These are phyloP conservation scores for Polietes domitor DNA, from an alignment of 2,888 invertebrate genomes.

Conservation along the genomic window DNA sequence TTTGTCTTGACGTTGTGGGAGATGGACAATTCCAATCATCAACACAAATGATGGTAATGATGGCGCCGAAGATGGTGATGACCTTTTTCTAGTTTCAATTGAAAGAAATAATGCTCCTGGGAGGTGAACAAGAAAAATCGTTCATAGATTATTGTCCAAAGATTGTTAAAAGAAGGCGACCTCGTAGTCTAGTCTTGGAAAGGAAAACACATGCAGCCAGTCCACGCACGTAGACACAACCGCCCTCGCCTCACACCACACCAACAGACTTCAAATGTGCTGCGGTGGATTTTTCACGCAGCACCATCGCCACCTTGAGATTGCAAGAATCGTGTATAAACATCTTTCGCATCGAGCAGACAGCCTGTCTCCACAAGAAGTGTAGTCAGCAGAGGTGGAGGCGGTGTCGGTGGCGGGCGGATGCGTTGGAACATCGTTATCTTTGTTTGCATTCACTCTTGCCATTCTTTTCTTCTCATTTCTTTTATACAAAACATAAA, in stretches of 20 bases:
- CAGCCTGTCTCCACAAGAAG: constrained; percentile 26
- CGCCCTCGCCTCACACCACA: background rate
- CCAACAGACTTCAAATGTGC: background rate
- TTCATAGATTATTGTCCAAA: background rate
- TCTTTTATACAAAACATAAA: constrained; percentile 6
- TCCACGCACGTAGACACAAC: background rate
- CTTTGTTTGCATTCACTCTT: background rate
- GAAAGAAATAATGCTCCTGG: background rate
- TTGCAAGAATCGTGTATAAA: background rate
- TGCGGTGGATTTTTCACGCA: background rate
- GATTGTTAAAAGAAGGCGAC: background rate
- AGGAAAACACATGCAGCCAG: background rate
- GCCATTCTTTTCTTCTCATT: background rate
- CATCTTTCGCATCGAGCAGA: constrained; percentile 14
- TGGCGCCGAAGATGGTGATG: background rate
- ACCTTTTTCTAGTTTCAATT: background rate
- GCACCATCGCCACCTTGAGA: background rate
- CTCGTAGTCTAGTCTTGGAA: background rate
- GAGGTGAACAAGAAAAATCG: background rate
- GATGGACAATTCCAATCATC: background rate
- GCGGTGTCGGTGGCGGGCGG: background rate
- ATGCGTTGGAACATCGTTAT: background rate
- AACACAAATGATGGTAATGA: background rate
- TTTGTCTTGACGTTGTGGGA: background rate
- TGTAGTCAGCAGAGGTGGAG: background rate